These are phyloP conservation scores for Agrochola litura DNA, from an alignment of 2,888 invertebrate genomes.

Conservation along the genomic window DNA sequence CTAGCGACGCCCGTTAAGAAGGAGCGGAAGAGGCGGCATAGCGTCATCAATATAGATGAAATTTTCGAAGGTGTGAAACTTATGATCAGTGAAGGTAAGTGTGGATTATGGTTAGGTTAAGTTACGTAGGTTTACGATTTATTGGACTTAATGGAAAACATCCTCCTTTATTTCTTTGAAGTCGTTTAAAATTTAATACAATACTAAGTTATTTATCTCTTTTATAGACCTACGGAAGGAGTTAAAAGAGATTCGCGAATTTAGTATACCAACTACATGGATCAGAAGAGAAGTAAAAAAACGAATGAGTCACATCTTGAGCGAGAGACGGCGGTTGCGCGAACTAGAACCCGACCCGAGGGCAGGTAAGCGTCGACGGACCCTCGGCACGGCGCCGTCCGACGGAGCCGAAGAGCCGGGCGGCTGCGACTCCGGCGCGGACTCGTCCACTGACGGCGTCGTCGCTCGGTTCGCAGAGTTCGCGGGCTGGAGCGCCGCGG, in stretches of 20 bases:
- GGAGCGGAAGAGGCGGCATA: conserved; percentile 73
- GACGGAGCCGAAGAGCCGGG: too few species aligned
- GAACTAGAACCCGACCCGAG: conserved; percentile 31
- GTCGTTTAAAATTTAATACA: neutral
- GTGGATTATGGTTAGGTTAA: neutral
- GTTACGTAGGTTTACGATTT: neutral
- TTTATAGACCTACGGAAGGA: conserved; percentile 62
- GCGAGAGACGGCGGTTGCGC: conserved; percentile 51
- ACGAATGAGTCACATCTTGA: conserved; percentile 66
- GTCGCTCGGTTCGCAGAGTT: conserved; percentile 65
- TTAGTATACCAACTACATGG: conserved; percentile 70
- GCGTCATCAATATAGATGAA: conserved; percentile 63
- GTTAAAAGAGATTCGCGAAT: conserved; percentile 66
- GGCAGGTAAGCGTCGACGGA: conserved; percentile 8
- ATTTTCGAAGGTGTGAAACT: conserved; percentile 65
- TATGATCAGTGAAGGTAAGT: conserved; percentile 70
- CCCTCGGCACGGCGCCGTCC: neutral
- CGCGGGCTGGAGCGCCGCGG: conserved; percentile 70
- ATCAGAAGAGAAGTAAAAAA: conserved; percentile 66
- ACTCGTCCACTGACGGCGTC: neutral
- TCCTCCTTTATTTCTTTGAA: neutral
- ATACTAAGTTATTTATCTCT: neutral
- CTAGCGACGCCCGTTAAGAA: conserved; percentile 30
- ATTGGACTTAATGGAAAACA: neutral
- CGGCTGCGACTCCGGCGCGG: neutral